phyloP scores from a whole-genome alignment of 2,797 vertebrate species.

The Clamator glandarius region DNA sequence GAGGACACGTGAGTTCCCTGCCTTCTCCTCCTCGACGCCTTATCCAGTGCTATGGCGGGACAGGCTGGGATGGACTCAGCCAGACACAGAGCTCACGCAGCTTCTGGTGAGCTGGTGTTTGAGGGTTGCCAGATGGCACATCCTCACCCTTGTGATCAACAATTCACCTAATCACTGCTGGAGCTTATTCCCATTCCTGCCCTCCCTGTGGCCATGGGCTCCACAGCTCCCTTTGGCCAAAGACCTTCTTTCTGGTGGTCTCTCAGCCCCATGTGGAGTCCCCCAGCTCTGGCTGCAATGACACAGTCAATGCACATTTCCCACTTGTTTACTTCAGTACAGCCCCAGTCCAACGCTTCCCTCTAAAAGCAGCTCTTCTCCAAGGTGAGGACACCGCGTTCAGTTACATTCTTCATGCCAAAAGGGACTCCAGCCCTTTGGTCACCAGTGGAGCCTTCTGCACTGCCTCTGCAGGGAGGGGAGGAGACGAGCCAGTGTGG shows the following conservation, averaged over 20 bases:
- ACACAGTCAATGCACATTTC: fast-evolving
- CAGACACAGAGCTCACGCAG: background rate
- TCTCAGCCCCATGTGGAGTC: fast-evolving
- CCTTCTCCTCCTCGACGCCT: too few species aligned
- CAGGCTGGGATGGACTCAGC: background rate
- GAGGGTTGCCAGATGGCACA: background rate
- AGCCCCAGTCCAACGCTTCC: background rate
- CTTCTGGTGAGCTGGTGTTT: background rate
- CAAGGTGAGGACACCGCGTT: background rate
- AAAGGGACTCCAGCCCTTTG: background rate
- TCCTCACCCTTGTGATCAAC: background rate
- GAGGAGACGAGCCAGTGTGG: background rate
- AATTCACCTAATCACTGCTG: fast-evolving
- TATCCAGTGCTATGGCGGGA: background rate
- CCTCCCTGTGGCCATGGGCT: fast-evolving
- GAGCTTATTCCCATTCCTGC: background rate
- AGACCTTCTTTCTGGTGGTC: background rate
- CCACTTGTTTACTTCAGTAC: background rate
- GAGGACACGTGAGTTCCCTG: fast-evolving
- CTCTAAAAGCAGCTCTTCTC: background rate
- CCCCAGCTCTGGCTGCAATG: background rate
- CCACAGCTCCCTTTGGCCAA: background rate
- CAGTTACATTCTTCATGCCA: background rate
- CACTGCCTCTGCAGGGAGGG: background rate
- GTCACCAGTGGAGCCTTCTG: background rate